A percentile compares a stretch with the other conserved stretches of the same genome.
Evolutionary conservation across 2,888 invertebrate genomes (phyloP).

Genomic region (Anarsia innoxiella): DNA sequence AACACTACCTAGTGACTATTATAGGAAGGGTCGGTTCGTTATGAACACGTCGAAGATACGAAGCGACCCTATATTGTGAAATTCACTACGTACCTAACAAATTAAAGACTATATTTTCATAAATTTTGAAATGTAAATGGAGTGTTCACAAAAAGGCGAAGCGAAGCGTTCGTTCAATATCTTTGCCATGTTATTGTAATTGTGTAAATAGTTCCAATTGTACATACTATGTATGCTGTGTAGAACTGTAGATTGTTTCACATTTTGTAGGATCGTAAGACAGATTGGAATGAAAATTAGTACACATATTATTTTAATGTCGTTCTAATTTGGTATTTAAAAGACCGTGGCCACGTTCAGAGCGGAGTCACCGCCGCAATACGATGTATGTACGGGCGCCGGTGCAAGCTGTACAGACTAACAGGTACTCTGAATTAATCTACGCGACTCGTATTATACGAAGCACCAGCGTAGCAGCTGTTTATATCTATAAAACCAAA

Average conservation of each 20-base stretch:
- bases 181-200: conserved; percentile 54
- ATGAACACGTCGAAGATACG: too few species aligned
- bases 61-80: too few species aligned
- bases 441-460: too few species aligned
- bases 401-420: too few species aligned
- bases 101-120: conserved; percentile 16
- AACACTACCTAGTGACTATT: too few species aligned
- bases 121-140: conserved; percentile 18
- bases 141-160: conserved; percentile 33
- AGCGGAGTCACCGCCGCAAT: too few species aligned
- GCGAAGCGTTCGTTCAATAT: conserved; percentile 34
- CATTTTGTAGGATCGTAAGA: conserved; percentile 52
- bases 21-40: too few species aligned
- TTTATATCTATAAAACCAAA: too few species aligned
- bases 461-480: too few species aligned
- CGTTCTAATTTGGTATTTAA: conserved; percentile 19
- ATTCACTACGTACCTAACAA: conserved; percentile 16
- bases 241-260: conserved; percentile 65
- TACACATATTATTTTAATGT: conserved; percentile 43
- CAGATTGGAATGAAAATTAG: conserved; percentile 44
- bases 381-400: too few species aligned
- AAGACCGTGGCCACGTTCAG: background rate
- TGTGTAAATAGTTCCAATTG: conserved; percentile 64
- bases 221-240: conserved; percentile 71
- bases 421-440: too few species aligned